These are phyloP conservation scores for Gymnothorax reevesii DNA, from an alignment of 2,797 vertebrate genomes.

Conservation along the genomic window DNA sequence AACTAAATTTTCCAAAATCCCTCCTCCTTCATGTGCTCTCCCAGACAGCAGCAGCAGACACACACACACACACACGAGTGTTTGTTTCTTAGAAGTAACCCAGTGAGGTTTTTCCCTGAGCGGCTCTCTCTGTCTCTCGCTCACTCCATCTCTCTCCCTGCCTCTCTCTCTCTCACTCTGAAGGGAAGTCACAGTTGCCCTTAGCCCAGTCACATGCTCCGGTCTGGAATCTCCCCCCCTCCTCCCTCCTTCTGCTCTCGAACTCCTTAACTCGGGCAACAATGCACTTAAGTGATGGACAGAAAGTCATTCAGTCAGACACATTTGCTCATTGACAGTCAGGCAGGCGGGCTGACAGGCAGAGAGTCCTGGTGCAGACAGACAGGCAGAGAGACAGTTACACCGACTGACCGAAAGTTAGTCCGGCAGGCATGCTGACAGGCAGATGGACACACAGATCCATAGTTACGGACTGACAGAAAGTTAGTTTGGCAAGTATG, in stretches of 20 bases:
- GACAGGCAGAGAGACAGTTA: too few relatives aligned
- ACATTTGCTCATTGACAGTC: too few relatives aligned
- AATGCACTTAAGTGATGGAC: background rate
- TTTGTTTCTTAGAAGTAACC: background rate
- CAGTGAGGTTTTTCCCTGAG: constrained; percentile 27
- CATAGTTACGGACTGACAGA: too few relatives aligned
- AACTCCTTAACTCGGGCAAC: background rate
- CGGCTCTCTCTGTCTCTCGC: constrained; percentile 12
- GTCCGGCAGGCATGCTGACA: too few relatives aligned
- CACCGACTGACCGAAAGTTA: too few relatives aligned
- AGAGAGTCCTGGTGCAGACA: too few relatives aligned
- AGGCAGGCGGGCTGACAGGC: too few relatives aligned
- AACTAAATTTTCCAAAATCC: background rate
- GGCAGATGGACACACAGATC: too few relatives aligned
- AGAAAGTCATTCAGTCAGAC: background rate
- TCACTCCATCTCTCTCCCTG: constrained; percentile 39
- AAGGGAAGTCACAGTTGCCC: constrained; percentile 49
- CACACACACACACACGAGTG: background rate
- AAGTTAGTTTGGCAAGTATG: background rate
- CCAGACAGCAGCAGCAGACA: background rate
- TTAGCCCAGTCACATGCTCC: constrained; percentile 57
- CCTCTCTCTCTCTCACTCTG: constrained; percentile 3
- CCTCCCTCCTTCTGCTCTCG: background rate
- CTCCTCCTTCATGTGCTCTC: background rate
- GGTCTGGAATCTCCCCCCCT: constrained; percentile 25